Base-by-base conservation (phyloP, 2,888 invertebrate species). In the Microplitis deprimator region DNA sequence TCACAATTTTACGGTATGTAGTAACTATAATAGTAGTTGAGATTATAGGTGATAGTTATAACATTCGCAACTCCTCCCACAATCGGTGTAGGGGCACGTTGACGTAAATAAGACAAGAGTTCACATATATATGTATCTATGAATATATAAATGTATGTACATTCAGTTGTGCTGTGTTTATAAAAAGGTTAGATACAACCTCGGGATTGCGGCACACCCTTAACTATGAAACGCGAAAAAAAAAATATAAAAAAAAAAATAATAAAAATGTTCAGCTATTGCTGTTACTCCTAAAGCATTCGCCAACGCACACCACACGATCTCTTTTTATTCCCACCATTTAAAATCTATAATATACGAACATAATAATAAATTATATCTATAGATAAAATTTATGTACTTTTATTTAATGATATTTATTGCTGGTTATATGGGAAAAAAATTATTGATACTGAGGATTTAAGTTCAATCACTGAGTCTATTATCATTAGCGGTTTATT, bases 121-220 rank as follows among this genome's bases (percentile, higher is more conserved):
- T 16, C 20, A 62, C 20, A n/a, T 62, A n/a, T 17, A 62, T 62
- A 62, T 62, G 13, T 20, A 65, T 29, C 17, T 65, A 62, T 16
- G 62, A 17, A 29, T 13, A 20, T 10, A 38, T 13, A 29, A 20
- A 10, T 10, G 20, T 65, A 29, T 20, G 13, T 13, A 13, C 17
- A 29, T 5, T 7, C 65, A 38, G 38, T 13, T 29, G 65, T 13
- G 20, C 13, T 65, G 29, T 83, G 17, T 8, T 65, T 29, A 65
- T 84, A 81, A 80, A 86, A 86, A 86, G 85, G 85, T 86, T 81
- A 85, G 73, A 82, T 82, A 81, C 81, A 75, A 82, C 60, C 62
- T 73, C 80, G 65, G 77, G 79, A 74, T 79, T 78, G 50, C 50
- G 82, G 77, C 84, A 82, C 81, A 82, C 82, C 82, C 79, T 59